A percentile compares a stretch with the other conserved stretches of the same genome.
phyloP scores from a whole-genome alignment of 2,113 vertebrate genomes.

The Corapipo altera region DNA sequence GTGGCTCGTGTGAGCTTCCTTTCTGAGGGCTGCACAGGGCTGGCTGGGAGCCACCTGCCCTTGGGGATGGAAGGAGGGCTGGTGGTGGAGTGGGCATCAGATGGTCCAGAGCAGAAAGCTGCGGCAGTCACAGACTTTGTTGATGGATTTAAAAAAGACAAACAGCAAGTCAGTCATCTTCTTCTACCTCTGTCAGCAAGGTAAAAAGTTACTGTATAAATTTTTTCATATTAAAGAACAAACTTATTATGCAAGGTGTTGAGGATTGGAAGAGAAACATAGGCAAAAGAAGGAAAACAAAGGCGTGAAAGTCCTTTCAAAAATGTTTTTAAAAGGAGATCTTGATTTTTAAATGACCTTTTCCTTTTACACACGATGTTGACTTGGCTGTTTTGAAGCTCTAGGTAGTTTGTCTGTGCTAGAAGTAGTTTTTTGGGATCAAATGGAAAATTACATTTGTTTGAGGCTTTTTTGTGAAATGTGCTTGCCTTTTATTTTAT shows the following conservation, averaged over 20 bases:
- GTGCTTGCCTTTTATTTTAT: background rate
- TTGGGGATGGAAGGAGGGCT: background rate
- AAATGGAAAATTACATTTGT: slow-evolving; percentile 6
- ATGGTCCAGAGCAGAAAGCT: background rate
- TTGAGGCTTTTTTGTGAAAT: background rate
- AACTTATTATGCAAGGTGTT: background rate
- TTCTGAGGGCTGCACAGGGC: background rate
- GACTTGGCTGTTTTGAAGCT: background rate
- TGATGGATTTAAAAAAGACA: background rate
- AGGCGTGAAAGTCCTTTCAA: background rate
- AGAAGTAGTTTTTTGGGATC: background rate
- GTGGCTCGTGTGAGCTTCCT: background rate
- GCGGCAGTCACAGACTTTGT: background rate
- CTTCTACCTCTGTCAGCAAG: background rate
- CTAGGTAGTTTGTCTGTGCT: background rate
- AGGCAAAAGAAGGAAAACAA: background rate
- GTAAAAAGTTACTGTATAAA: background rate
- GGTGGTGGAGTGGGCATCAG: background rate
- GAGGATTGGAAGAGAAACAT: background rate
- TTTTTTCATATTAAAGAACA: background rate
- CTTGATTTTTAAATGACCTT: background rate
- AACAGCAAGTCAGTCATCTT: background rate
- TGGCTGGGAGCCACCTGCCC: background rate
- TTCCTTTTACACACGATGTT: background rate
- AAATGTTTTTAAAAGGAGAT: background rate